These are phyloP conservation scores for Chlorops oryzae DNA, from an alignment of 1,140 invertebrate genomes.

Conservation along the genomic window DNA sequence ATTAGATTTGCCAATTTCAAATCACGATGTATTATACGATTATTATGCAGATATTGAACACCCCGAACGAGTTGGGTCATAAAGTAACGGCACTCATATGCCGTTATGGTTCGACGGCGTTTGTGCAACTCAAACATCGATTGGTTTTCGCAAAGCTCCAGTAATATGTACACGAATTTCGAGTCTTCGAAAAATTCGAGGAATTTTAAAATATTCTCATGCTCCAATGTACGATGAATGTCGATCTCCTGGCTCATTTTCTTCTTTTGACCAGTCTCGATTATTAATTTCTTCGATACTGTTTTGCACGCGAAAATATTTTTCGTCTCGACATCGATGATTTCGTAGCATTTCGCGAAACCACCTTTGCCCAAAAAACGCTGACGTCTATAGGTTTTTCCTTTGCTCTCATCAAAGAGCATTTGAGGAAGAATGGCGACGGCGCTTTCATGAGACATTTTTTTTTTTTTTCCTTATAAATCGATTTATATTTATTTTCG, in stretches of 20 bases:
- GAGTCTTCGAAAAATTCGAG: conserved; percentile 91
- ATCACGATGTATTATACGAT: conserved; percentile 92
- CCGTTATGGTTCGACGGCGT: conserved; percentile 86
- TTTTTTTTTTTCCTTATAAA: too few relatives aligned
- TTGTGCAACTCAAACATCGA: conserved; percentile 90
- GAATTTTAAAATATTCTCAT: conserved; percentile 91
- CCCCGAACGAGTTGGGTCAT: conserved; percentile 88
- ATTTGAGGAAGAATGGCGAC: conserved; percentile 84
- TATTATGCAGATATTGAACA: conserved; percentile 86
- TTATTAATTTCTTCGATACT: conserved; percentile 86
- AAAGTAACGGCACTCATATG: conserved; percentile 93
- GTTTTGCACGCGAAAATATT: conserved; percentile 93
- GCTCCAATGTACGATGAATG: conserved; percentile 81
- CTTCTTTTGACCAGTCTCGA: conserved; percentile 87
- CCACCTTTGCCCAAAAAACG: conserved; percentile 89
- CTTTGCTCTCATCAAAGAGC: conserved; percentile 67
- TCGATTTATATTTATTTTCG: too few relatives aligned
- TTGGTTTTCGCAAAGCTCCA: conserved; percentile 92
- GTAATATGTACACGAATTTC: conserved; percentile 90
- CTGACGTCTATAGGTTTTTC: conserved; percentile 74
- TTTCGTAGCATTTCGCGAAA: conserved; percentile 99
- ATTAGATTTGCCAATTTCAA: conserved; percentile 96
- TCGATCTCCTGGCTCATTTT: conserved; percentile 94
- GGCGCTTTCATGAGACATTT: too few relatives aligned
- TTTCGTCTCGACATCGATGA: conserved; percentile 70